Evolutionary conservation across 2,113 vertebrate genomes (phyloP).

Genomic region (Daphoenositta chrysoptera): DNA sequence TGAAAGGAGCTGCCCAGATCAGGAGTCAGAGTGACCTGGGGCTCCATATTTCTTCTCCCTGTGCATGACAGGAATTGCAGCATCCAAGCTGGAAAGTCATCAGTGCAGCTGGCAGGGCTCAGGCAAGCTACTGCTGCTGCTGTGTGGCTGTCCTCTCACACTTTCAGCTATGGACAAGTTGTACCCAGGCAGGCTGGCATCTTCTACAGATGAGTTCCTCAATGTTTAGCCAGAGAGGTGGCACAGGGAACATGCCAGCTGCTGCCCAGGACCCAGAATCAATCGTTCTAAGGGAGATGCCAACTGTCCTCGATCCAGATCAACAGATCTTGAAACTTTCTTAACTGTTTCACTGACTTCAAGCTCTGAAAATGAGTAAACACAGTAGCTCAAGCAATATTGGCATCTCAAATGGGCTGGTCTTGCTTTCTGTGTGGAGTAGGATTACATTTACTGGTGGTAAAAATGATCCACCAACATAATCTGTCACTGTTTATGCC

Average conservation of each 20-base stretch:
- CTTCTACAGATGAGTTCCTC: neutral
- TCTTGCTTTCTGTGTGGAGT: neutral
- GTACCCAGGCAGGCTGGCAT: neutral
- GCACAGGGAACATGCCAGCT: neutral
- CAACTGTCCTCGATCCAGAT: accelerated
- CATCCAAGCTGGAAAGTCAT: neutral
- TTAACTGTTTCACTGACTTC: neutral
- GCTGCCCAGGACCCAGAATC: neutral
- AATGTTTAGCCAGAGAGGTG: neutral
- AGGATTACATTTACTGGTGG: neutral
- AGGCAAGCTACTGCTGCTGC: neutral
- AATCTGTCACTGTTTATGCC: neutral
- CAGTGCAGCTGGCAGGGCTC: neutral
- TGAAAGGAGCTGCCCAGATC: neutral
- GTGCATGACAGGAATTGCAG: neutral
- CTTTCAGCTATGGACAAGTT: neutral
- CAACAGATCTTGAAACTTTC: neutral
- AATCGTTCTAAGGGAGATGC: neutral
- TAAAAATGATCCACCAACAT: neutral
- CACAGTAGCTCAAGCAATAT: accelerated
- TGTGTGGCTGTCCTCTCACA: neutral
- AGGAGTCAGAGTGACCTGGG: accelerated
- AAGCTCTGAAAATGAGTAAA: neutral
- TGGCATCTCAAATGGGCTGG: neutral
- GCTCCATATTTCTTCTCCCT: neutral